phyloP scores from a whole-genome alignment of 2,888 invertebrate genomes.

The Amphipyra berbera region DNA sequence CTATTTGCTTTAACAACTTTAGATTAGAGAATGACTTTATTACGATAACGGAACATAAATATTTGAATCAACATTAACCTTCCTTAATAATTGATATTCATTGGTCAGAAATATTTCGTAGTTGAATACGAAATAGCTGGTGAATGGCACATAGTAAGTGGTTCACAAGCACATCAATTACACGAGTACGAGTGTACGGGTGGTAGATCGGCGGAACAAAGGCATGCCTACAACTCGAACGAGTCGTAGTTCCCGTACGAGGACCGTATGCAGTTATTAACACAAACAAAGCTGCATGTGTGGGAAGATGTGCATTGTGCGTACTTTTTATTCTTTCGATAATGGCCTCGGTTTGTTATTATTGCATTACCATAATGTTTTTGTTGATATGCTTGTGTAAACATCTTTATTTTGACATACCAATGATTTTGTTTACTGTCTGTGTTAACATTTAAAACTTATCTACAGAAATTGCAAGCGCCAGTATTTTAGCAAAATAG shows the following conservation, averaged over 20 bases:
- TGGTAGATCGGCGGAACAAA: slow-evolving; percentile 69
- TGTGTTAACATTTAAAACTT: slow-evolving; percentile 17
- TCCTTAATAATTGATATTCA: background rate
- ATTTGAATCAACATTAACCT: slow-evolving; percentile 11
- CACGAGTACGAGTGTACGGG: slow-evolving; percentile 57
- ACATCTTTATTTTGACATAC: slow-evolving; percentile 32
- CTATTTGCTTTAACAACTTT: slow-evolving; percentile 24
- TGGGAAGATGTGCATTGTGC: slow-evolving; percentile 68
- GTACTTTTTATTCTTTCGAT: slow-evolving; percentile 61
- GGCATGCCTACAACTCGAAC: slow-evolving; percentile 62
- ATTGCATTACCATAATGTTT: slow-evolving; percentile 56
- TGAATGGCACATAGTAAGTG: slow-evolving; percentile 66
- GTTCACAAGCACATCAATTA: slow-evolving; percentile 71
- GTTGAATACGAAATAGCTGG: slow-evolving; percentile 23
- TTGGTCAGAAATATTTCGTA: slow-evolving; percentile 15
- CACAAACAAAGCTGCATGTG: slow-evolving; percentile 65
- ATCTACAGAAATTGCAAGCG: slow-evolving; percentile 30
- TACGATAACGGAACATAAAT: slow-evolving; percentile 14
- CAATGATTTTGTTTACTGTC: slow-evolving; percentile 5
- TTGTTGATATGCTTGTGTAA: slow-evolving; percentile 37
- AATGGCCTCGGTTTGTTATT: slow-evolving; percentile 56
- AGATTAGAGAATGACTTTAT: slow-evolving; percentile 24
- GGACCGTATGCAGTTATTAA: slow-evolving; percentile 61
- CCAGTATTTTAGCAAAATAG: slow-evolving; percentile 33
- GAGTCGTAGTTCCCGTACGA: slow-evolving; percentile 44